These are phyloP conservation scores for Gila robusta DNA, from an alignment of 2,797 vertebrate species.

Conservation along the genomic window DNA sequence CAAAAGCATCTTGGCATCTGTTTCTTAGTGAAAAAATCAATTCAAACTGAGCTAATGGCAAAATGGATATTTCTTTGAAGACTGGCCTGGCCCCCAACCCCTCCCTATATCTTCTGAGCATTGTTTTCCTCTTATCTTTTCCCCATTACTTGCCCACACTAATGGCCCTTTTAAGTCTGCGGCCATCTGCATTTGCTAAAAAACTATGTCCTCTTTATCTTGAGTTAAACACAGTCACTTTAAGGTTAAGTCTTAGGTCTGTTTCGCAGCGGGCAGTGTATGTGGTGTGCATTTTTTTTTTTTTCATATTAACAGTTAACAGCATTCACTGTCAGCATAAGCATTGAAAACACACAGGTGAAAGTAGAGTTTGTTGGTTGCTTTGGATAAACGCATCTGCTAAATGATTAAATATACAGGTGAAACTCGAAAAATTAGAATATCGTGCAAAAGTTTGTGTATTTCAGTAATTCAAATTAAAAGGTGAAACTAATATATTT, in stretches of 20 bases:
- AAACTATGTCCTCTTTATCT: constrained; percentile 73
- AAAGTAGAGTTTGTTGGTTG: not conserved
- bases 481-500: no score
- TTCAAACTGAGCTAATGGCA: constrained; percentile 81
- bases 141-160: constrained; percentile 80
- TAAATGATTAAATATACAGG: not conserved
- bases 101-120: constrained; percentile 46
- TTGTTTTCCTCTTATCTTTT: constrained; percentile 53
- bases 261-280: constrained; percentile 61
- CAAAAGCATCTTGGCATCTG: constrained; percentile 76
- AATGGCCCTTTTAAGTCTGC: constrained; percentile 81
- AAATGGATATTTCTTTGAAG: constrained; percentile 85
- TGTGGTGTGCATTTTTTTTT: constrained; percentile 37
- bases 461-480: no score
- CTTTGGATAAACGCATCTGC: not conserved
- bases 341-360: not conserved
- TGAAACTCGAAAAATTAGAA: no score
- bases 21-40: constrained; percentile 77
- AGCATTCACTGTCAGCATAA: not conserved
- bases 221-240: constrained; percentile 68
- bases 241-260: constrained; percentile 64
- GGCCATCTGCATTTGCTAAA: constrained; percentile 80
- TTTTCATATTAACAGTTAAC: not conserved
- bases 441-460: no score
- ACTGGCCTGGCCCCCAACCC: constrained; percentile 59